A percentile compares a stretch with the other conserved stretches of the same genome.
These are phyloP conservation scores for Habropoda laboriosa DNA, from an alignment of 1,140 invertebrate genomes.

Conservation along the genomic window DNA sequence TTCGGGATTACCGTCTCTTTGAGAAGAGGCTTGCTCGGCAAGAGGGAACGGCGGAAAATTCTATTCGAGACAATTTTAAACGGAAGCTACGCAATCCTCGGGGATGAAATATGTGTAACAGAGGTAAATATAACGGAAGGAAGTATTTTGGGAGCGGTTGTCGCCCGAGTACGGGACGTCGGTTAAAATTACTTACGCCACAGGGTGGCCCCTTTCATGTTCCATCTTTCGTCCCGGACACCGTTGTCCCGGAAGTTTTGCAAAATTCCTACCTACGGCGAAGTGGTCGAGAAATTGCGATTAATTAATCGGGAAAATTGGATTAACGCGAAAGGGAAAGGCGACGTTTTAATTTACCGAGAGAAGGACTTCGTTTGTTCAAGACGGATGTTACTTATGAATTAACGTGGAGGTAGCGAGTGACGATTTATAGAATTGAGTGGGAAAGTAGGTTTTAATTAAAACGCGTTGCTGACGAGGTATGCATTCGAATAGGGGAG, in stretches of 20 bases:
- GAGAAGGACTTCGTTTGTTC: neutral
- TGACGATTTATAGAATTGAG: neutral
- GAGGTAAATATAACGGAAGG: slow-evolving; percentile 27
- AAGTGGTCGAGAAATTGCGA: no score
- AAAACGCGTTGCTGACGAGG: no score
- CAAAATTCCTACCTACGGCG: neutral
- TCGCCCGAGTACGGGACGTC: neutral
- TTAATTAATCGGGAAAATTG: neutral
- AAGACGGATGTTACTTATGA: neutral
- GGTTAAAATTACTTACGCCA: slow-evolving; percentile 24
- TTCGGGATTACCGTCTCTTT: neutral
- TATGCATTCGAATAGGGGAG: no score
- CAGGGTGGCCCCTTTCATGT: neutral
- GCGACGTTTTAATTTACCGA: neutral
- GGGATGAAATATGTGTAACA: neutral
- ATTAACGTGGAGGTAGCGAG: neutral
- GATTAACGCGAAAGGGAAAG: neutral
- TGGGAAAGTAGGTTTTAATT: neutral
- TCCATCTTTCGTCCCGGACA: neutral
- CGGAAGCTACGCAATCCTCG: neutral
- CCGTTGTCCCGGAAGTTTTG: slow-evolving; percentile 1
- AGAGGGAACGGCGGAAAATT: neutral
- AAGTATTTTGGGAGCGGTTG: neutral
- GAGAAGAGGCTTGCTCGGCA: neutral
- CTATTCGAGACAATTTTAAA: slow-evolving; percentile 22